These are phyloP conservation scores for Cricetomys ansorgei DNA, from an alignment of 2,113 vertebrate species.

Conservation along the genomic window DNA sequence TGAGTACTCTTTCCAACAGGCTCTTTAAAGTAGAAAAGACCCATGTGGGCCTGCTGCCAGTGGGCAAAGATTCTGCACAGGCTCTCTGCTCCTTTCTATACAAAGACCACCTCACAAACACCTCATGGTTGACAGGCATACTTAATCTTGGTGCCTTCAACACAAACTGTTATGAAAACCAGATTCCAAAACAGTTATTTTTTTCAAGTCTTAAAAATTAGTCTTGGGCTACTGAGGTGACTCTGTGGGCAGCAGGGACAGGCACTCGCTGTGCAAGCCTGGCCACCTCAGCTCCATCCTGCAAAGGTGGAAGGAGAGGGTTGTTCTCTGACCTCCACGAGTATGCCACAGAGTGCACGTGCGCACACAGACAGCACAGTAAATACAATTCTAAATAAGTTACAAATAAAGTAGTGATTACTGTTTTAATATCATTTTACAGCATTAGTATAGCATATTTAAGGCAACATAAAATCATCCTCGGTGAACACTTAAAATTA, in stretches of 20 bases:
- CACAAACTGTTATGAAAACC: constrained; percentile 38
- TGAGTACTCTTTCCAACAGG: not conserved
- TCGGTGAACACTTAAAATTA: not conserved
- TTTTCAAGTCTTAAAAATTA: constrained; percentile 40
- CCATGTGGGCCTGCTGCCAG: not conserved
- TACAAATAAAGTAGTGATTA: constrained; percentile 17
- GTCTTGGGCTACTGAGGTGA: not conserved
- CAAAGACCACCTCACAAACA: not conserved
- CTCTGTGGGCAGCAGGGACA: not conserved
- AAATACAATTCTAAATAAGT: not conserved
- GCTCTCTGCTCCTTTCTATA: constrained; percentile 36
- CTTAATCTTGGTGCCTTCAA: not conserved
- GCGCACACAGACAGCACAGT: not conserved
- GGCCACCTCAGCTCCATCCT: not conserved
- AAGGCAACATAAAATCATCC: constrained; percentile 24
- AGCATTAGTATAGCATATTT: not conserved
- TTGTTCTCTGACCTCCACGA: not conserved
- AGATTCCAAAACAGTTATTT: constrained; percentile 12
- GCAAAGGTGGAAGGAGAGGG: not conserved
- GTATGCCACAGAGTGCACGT: not conserved
- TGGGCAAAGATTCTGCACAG: constrained; percentile 2
- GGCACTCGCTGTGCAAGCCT: not conserved
- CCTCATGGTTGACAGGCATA: not conserved
- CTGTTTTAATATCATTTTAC: constrained; percentile 20
- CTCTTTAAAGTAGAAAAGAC: constrained; percentile 1